These are phyloP conservation scores for Bombus superbus DNA, from an alignment of 1,140 invertebrate species.

Conservation along the genomic window DNA sequence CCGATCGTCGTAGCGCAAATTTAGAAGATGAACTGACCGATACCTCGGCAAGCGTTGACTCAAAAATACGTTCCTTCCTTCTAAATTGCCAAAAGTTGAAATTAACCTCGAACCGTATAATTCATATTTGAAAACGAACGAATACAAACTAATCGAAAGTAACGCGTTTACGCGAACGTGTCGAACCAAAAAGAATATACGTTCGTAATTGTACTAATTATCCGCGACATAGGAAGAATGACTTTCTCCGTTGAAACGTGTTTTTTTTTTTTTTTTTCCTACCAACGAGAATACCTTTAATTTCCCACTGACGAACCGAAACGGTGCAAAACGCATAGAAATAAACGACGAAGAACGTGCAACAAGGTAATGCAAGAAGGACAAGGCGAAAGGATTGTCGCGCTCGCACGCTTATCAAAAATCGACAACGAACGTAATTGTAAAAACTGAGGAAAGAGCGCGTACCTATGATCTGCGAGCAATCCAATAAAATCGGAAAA, in stretches of 20 bases:
- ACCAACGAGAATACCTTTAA: background rate
- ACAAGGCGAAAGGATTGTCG: background rate
- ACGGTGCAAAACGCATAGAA: background rate
- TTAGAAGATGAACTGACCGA: background rate
- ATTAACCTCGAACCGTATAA: no score
- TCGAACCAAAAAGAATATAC: no score
- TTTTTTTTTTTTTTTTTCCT: background rate
- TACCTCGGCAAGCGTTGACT: background rate
- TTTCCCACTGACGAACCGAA: background rate
- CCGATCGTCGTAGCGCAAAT: background rate
- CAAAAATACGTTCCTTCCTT: background rate
- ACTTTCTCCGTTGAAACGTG: background rate
- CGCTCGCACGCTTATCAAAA: background rate
- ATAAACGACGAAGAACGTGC: background rate
- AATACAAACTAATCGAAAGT: no score
- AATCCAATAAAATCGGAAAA: constrained; percentile 10
- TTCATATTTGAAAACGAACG: no score
- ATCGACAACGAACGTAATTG: no score
- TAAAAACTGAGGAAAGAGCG: background rate
- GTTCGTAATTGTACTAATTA: no score
- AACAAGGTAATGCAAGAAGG: background rate
- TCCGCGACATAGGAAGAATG: background rate
- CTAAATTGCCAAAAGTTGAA: background rate
- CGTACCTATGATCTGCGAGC: constrained; percentile 17
- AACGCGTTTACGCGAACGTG: no score